Evolutionary conservation across 2,888 invertebrate genomes (phyloP).

Genomic region (Meghimatium bilineatum): DNA sequence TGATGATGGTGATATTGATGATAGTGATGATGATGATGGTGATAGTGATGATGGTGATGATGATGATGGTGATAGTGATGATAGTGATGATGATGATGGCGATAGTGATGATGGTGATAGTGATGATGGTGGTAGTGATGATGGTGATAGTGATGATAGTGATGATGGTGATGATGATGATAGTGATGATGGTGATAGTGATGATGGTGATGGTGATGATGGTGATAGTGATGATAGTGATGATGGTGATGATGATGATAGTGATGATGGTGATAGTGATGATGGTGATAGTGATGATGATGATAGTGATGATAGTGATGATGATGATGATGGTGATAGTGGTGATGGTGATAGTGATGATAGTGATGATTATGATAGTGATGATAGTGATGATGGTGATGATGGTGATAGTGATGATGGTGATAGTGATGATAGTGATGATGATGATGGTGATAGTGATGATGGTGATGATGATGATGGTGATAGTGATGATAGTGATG

Average conservation of each 20-base stretch:
- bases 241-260: neutral
- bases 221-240: neutral
- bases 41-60: neutral
- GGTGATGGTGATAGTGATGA: too few species aligned
- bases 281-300: neutral
- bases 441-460: neutral
- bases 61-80: neutral
- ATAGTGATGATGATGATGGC: neutral
- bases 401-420: too few species aligned
- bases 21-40: too few species aligned
- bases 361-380: too few species aligned
- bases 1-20: too few species aligned
- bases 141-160: neutral
- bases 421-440: too few species aligned
- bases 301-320: neutral
- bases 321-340: neutral
- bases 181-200: neutral
- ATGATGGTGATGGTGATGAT: neutral
- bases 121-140: neutral
- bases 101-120: neutral
- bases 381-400: too few species aligned
- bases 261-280: neutral
- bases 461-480: constrained; percentile 7
- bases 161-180: neutral
- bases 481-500: neutral